A percentile compares a stretch with the other conserved stretches of the same genome.
phyloP scores from a whole-genome alignment of 2,113 vertebrate species.

The Chaetodon trifascialis region DNA sequence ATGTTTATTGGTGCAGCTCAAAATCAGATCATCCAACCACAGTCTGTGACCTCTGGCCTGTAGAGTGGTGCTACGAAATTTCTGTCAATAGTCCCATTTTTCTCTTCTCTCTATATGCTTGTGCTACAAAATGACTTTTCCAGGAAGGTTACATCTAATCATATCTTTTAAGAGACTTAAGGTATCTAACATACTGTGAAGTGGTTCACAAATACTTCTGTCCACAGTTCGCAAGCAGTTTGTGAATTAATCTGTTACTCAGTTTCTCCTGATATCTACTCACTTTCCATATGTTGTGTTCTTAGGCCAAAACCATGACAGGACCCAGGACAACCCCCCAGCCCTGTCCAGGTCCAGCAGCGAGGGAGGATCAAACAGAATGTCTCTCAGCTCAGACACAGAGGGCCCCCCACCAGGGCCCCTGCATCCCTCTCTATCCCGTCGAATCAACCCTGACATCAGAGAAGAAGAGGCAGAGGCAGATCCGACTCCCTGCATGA shows the following conservation, averaged over 20 bases:
- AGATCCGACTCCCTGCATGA: slow-evolving; percentile 43
- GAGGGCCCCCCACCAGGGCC: slow-evolving; percentile 84
- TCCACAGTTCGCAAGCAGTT: neutral
- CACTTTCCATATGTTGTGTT: slow-evolving; percentile 17
- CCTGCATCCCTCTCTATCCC: slow-evolving; percentile 79
- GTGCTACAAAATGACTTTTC: neutral
- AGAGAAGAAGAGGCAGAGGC: slow-evolving; percentile 92
- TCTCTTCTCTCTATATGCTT: neutral
- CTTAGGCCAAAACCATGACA: slow-evolving; percentile 80
- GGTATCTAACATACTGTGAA: neutral
- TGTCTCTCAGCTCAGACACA: slow-evolving; percentile 96
- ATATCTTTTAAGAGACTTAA: neutral
- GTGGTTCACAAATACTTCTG: neutral
- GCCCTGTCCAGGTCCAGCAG: slow-evolving; percentile 88
- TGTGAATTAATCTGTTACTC: neutral
- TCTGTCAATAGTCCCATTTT: neutral
- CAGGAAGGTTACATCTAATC: neutral
- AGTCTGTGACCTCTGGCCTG: too few relatives aligned
- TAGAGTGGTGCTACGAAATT: too few relatives aligned
- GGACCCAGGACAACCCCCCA: slow-evolving; percentile 85
- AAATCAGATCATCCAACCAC: neutral
- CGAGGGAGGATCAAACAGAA: slow-evolving; percentile 89
- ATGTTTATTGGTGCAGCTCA: neutral
- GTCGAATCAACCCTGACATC: slow-evolving; percentile 92
- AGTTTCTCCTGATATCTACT: neutral